These are phyloP conservation scores for Leptinotarsa undecemlineata DNA, from an alignment of 1,140 invertebrate genomes.

Conservation along the genomic window DNA sequence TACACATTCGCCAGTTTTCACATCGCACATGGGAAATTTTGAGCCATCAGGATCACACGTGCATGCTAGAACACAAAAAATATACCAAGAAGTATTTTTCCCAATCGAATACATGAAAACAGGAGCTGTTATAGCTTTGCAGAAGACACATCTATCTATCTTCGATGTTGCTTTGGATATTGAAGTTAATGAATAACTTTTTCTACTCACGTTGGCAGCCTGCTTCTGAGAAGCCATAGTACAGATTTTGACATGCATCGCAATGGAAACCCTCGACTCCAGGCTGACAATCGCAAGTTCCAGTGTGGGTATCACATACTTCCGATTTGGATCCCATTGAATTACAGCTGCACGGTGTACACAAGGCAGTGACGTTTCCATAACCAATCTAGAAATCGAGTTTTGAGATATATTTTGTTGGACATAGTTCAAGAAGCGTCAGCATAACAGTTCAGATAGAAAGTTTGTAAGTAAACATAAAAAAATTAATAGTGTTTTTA, in stretches of 20 bases:
- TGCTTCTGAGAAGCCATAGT: constrained; percentile 73
- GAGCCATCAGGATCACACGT: constrained; percentile 78
- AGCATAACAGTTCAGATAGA: too few relatives aligned
- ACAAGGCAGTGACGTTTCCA: constrained; percentile 71
- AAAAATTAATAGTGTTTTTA: not conserved
- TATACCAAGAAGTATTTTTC: too few relatives aligned
- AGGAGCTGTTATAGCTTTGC: too few relatives aligned
- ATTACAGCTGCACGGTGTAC: constrained; percentile 78
- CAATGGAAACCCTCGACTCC: constrained; percentile 82
- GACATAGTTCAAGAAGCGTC: not conserved
- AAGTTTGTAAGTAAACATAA: too few relatives aligned
- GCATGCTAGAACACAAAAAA: constrained; percentile 65
- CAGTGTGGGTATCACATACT: constrained; percentile 74
- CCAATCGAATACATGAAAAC: too few relatives aligned
- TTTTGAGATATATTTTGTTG: not conserved
- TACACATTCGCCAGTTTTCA: constrained; percentile 83
- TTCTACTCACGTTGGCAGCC: constrained; percentile 75
- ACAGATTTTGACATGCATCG: constrained; percentile 72
- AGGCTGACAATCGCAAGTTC: constrained; percentile 74
- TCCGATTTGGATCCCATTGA: constrained; percentile 67
- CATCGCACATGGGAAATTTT: constrained; percentile 76
- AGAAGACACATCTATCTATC: too few relatives aligned
- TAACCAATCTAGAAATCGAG: constrained; percentile 58
- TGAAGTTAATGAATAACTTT: not conserved
- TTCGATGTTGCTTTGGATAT: not conserved